Percentiles rank a stretch among this genome's conserved stretches.
These are phyloP conservation scores for Drosophila tristis DNA, from an alignment of 1,140 invertebrate species.

Conservation along the genomic window DNA sequence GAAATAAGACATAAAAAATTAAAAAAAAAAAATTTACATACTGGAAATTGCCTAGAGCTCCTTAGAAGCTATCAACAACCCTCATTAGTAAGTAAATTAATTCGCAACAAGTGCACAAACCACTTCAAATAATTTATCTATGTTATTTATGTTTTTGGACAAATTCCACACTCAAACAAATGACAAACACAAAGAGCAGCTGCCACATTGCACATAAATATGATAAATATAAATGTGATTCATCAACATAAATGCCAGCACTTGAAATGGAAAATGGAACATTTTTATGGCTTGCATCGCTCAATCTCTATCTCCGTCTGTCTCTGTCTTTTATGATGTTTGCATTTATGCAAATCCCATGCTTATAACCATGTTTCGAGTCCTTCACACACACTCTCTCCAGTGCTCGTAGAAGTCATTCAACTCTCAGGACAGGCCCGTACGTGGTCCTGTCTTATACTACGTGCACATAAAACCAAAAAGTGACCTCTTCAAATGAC, in stretches of 20 bases:
- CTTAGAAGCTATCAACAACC: too few relatives aligned
- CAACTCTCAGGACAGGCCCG: conserved; percentile 28
- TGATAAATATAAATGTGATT: conserved; percentile 19
- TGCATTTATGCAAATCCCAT: conserved; percentile 44
- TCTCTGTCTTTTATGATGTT: conserved; percentile 32
- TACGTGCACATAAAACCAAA: conserved; percentile 71
- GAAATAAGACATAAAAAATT: too few relatives aligned
- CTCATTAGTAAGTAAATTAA: background rate
- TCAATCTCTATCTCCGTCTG: too few relatives aligned
- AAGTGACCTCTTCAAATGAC: conserved; percentile 61
- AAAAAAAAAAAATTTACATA: too few relatives aligned
- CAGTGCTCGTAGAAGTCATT: conserved; percentile 37
- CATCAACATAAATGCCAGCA: conserved; percentile 13
- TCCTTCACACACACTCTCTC: conserved; percentile 14
- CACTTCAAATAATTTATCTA: too few relatives aligned
- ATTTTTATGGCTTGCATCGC: conserved; percentile 13
- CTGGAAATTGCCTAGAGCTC: too few relatives aligned
- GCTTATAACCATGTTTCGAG: conserved; percentile 2
- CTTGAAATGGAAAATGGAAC: conserved; percentile 14
- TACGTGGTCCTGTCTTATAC: conserved; percentile 20
- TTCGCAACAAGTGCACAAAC: too few relatives aligned
- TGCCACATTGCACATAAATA: conserved; percentile 4
- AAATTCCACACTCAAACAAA: background rate
- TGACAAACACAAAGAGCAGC: background rate
- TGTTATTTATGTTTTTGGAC: background rate